These are phyloP conservation scores for Drosophila fulvimacula DNA, from an alignment of 2,888 invertebrate genomes.

Conservation along the genomic window DNA sequence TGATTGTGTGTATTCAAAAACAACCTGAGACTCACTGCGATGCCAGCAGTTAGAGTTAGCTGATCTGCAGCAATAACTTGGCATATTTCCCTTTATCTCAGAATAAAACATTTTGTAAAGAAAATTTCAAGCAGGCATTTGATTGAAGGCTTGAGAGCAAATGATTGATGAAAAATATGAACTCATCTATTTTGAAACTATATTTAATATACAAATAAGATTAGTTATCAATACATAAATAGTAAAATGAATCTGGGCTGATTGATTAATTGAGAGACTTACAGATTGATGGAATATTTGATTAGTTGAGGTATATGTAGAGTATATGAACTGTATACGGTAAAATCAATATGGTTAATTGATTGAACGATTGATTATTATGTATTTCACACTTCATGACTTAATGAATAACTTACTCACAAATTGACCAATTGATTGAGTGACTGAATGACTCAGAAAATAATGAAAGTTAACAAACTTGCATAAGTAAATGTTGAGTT, in stretches of 20 bases:
- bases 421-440: too few relatives aligned
- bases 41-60: not conserved
- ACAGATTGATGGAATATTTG: not conserved
- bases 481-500: too few relatives aligned
- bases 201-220: too few relatives aligned
- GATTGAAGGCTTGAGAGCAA: not conserved
- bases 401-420: not conserved
- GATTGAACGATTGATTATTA: not conserved
- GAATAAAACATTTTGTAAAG: not conserved
- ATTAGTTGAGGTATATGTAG: not conserved
- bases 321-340: not conserved
- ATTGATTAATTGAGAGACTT: not conserved
- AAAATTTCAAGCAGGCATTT: not conserved
- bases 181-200: not conserved
- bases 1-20: slow-evolving; percentile 38
- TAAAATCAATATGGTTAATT: not conserved
- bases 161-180: not conserved
- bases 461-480: too few relatives aligned
- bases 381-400: not conserved
- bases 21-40: slow-evolving; percentile 5
- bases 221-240: not conserved
- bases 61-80: slow-evolving; percentile 5
- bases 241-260: not conserved
- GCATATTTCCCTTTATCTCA: not conserved
- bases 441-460: not conserved